Base-by-base conservation (phyloP, 2,888 invertebrate species). In the Sylvicola cinctus region DNA sequence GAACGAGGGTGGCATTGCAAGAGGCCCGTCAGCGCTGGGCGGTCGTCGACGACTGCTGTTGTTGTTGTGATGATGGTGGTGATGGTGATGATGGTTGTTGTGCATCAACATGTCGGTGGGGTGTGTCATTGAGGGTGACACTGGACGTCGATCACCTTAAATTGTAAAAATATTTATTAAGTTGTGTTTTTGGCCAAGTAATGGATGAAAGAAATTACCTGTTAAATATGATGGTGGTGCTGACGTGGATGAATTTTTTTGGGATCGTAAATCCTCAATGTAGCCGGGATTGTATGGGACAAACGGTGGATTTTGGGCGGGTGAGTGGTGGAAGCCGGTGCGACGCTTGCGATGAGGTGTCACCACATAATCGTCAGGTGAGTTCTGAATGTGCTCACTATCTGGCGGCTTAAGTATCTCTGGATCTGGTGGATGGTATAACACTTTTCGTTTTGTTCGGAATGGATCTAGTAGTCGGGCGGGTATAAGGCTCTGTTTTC, bases 271-370 rank as follows among this genome's bases (percentile, higher is more conserved):
- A 49, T 77, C 77, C 52, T 78, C 77, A 44, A 77, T 62, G 49
- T 77, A 74, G 43, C 74, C 74, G 36, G 75, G 76, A 43, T 74
- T 72, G 51, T 79, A 81, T 38, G 83, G 79, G 42, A 83, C 80
- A 49, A 84, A 84, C 27, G 84, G 80, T 40, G 81, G 79, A 58
- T 84, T 83, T 51, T 84, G 83, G 41, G 80, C 77, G 14, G 84
- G 83, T 25, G 83, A 77, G 49, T 80, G 79, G 49, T 83, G 83
- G 48, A 85, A 85, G 33, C 84, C 84, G 2, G 83, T 83, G 51
- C 83, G 64, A 52, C 84, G 65, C 60, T 84, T 85, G 45, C 84
- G 63, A 60, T 84, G 83, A 10, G 84, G 84, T 23, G 83, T 84
- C 15, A 85, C 84, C 29, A 84, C 81, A 49, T 83, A 84, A 47